A percentile compares a stretch with the other conserved stretches of the same genome.
Evolutionary conservation across 2,888 invertebrate genomes (phyloP).

Genomic region (Mechanitis mazaeus): DNA sequence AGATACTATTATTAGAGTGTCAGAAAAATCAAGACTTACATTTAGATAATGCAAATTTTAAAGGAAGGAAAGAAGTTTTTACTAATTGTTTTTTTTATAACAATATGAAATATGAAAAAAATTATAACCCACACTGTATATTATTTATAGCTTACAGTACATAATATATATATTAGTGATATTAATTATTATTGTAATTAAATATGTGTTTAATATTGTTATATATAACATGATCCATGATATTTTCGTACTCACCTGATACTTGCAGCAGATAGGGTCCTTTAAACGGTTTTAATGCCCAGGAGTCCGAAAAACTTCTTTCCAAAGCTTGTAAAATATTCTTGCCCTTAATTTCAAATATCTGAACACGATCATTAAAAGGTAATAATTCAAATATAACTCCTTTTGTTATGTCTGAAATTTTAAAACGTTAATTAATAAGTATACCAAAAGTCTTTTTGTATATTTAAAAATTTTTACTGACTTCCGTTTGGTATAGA

Average conservation of each 20-base stretch:
- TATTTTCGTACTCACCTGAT: slow-evolving; percentile 60
- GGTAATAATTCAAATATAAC: slow-evolving; percentile 82
- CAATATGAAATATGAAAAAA: no score
- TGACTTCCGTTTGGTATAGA: slow-evolving; percentile 79
- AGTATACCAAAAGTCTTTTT: not conserved
- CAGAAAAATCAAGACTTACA: no score
- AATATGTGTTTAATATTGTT: no score
- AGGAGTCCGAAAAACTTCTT: slow-evolving; percentile 62
- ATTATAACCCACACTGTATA: no score
- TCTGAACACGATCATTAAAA: slow-evolving; percentile 82
- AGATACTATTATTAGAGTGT: no score
- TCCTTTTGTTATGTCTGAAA: slow-evolving; percentile 81
- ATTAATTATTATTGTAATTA: no score
- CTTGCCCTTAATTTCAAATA: slow-evolving; percentile 81
- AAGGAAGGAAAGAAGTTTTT: no score
- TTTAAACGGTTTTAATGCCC: slow-evolving; percentile 55
- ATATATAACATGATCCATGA: no score
- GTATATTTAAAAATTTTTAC: slow-evolving; percentile 33
- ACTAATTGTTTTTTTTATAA: no score
- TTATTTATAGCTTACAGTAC: no score
- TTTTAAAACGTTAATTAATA: not conserved
- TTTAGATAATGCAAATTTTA: no score
- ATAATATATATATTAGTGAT: no score
- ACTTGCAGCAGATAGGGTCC: slow-evolving; percentile 76
- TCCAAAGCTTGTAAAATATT: slow-evolving; percentile 79